phyloP scores from a whole-genome alignment of 2,797 vertebrate genomes.

The Garrulus glandarius region DNA sequence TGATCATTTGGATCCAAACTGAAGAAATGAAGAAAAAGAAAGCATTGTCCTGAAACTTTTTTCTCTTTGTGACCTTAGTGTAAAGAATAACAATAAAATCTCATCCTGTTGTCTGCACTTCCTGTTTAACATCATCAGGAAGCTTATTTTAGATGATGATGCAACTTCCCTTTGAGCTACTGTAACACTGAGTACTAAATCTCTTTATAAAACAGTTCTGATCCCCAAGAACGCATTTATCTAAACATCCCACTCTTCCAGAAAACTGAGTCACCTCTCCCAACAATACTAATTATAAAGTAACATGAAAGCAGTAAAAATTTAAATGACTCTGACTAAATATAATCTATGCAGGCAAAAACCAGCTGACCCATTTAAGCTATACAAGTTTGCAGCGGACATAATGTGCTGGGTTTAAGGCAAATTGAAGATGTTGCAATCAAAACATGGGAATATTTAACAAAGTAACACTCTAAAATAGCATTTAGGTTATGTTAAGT shows the following conservation, averaged over 20 bases:
- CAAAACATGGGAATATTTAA: background rate
- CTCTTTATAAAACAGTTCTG: background rate
- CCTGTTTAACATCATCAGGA: background rate
- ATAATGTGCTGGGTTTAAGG: background rate
- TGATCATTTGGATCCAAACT: conserved; percentile 98
- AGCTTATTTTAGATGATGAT: background rate
- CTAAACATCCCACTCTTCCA: background rate
- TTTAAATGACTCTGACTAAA: background rate
- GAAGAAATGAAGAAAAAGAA: conserved; percentile 41
- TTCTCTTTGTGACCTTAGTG: background rate
- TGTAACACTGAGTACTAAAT: background rate
- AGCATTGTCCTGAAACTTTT: background rate
- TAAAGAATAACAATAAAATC: background rate
- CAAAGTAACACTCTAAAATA: background rate
- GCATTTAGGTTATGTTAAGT: background rate
- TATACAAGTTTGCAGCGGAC: background rate
- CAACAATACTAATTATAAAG: background rate
- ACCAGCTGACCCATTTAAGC: background rate
- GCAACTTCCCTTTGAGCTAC: background rate
- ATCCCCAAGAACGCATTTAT: background rate
- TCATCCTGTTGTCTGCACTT: background rate
- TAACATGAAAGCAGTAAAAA: background rate
- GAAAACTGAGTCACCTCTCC: background rate
- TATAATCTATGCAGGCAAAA: background rate
- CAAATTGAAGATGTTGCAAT: background rate